Base-by-base conservation (phyloP, 2,113 vertebrate genomes). In the Hepsetus odoe region DNA sequence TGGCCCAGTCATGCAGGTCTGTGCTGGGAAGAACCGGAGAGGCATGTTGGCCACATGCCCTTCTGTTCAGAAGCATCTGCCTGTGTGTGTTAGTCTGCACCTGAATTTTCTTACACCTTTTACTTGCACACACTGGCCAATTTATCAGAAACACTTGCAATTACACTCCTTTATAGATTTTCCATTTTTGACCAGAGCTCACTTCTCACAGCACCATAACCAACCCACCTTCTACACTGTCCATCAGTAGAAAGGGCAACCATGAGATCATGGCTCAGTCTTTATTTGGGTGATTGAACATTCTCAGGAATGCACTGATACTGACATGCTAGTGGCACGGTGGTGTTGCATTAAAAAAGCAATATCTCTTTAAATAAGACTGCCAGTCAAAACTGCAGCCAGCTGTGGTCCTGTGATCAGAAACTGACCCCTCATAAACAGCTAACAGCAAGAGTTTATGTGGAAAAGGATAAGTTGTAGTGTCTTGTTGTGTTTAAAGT, bases 1-100 rank as follows among this genome's bases (percentile, higher is more conserved):
- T 80, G 79, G 82, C 74, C 44, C 42, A 26, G 56, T 20, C 42
- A 12, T 40, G 30, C 69, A 81, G 70, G 62, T 58, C 65, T 62
- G 61, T 72, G 42, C 40, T 13, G 22, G 33, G 58, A 51, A 81
- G 70, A 46, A 33, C 46, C 55, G 13, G 61, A 18, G 44, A 76
- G 66, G 69, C n/a, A n/a, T 78, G 46, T 56, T 84, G 70, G 79
- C 46, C 42, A 68, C 18, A 14, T 28, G 59, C 67, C 68, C 61
- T 76, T 76, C 42, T 83, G 18, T 59, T 76, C 44, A 73, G 51
- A 62, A 59, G 26, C 62, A 59, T 49, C n/a, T 40, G 53, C 24
- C 69, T 42, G 46, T 66, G 33, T 72, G 53, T n/a, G n/a, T n/a
- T n/a, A n/a, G n/a, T n/a, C n/a, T n/a, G n/a, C n/a, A n/a, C n/a